These are phyloP conservation scores for Drosophila anomalata DNA, from an alignment of 2,888 invertebrate genomes.

Conservation along the genomic window DNA sequence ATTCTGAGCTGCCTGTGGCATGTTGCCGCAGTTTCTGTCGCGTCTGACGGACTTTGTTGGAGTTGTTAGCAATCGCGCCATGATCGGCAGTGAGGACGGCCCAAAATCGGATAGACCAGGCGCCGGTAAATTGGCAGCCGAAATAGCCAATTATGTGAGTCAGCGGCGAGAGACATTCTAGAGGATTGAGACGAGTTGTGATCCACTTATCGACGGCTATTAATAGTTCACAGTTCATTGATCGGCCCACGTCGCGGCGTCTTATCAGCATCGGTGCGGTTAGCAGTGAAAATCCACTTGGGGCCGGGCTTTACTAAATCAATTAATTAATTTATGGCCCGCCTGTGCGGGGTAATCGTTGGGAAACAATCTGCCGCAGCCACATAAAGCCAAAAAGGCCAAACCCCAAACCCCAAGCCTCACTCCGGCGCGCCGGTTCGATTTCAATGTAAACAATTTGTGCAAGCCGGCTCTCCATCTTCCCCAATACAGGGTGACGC, in stretches of 20 bases:
- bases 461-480: conserved; percentile 42
- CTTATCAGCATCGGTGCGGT: conserved; percentile 49
- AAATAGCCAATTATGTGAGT: conserved; percentile 81
- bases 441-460: conserved; percentile 47
- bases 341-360: conserved; percentile 65
- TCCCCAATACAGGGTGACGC: conserved; percentile 37
- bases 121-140: conserved; percentile 65
- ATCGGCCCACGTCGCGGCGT: conserved; percentile 28
- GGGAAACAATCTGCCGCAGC: conserved; percentile 64
- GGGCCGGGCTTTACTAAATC: conserved; percentile 62
- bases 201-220: conserved; percentile 6
- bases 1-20: conserved; percentile 70
- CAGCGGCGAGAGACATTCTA: conserved; percentile 19
- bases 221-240: conserved; percentile 41
- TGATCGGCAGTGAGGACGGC: conserved; percentile 41
- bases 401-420: conserved; percentile 25
- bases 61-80: conserved; percentile 57
- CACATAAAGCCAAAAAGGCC: conserved; percentile 53
- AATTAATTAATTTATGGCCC: conserved; percentile 73
- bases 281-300: conserved; percentile 55
- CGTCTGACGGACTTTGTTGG: conserved; percentile 59
- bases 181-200: neutral
- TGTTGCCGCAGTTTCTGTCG: conserved; percentile 66
- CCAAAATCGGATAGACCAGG: conserved; percentile 12
- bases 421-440: conserved; percentile 32